Percentiles rank a stretch among this genome's conserved stretches.
Conservation (phyloP, 2,113 vertebrate species). For the Chionomys nivalis region DNA sequence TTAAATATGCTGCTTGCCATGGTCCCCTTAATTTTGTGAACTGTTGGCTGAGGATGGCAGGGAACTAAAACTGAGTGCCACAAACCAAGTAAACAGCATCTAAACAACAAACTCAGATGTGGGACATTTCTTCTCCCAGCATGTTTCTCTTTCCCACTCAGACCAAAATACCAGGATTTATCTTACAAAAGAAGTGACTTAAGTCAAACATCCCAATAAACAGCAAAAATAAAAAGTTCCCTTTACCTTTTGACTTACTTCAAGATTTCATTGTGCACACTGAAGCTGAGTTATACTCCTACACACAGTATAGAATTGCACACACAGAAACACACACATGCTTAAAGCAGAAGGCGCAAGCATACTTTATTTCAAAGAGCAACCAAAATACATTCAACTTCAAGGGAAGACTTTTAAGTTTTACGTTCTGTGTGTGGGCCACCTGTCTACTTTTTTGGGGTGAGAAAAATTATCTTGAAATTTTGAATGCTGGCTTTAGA, state of each 20-base stretch:
- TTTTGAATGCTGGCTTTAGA: slow-evolving; percentile 17
- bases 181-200: slow-evolving; percentile 32
- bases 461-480: slow-evolving; percentile 39
- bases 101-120: neutral
- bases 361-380: neutral
- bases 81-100: neutral
- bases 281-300: neutral
- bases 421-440: neutral
- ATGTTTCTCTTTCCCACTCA: neutral
- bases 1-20: neutral
- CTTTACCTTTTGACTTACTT: neutral
- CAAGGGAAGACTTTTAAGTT: slow-evolving; percentile 8
- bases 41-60: neutral
- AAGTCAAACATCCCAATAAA: neutral
- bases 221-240: neutral
- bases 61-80: neutral
- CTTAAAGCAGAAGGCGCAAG: neutral
- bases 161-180: slow-evolving; percentile 33
- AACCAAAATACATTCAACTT: neutral
- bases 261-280: neutral
- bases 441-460: neutral
- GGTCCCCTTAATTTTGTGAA: neutral
- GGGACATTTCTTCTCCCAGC: neutral
- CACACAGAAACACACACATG: neutral
- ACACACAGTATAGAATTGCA: neutral